Conservation (phyloP, 2,113 vertebrate genomes). For the Microcebus tavaratra region DNA sequence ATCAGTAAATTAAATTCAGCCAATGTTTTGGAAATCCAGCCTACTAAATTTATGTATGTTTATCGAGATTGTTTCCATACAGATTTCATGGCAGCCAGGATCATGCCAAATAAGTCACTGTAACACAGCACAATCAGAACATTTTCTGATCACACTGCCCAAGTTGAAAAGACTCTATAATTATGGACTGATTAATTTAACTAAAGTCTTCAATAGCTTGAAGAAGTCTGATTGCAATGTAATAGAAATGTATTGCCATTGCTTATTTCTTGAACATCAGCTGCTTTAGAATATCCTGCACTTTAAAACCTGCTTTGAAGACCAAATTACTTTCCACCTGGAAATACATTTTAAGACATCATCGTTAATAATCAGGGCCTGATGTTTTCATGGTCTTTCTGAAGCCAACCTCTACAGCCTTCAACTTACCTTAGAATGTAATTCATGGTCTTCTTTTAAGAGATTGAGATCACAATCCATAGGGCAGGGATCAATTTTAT, state of each 20-base stretch:
- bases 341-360: conserved; percentile 91
- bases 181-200: conserved; percentile 87
- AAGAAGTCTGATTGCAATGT: conserved; percentile 84
- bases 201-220: conserved; percentile 84
- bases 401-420: conserved; percentile 64
- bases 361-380: conserved; percentile 83
- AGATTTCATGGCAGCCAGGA: not conserved
- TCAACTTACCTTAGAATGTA: conserved; percentile 86
- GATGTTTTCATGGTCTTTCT: conserved; percentile 55
- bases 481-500: conserved; percentile 72
- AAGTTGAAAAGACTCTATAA: conserved; percentile 82
- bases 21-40: not conserved
- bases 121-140: conserved; percentile 79
- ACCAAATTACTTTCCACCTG: conserved; percentile 87
- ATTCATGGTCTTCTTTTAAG: conserved; percentile 82
- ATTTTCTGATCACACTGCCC: conserved; percentile 88
- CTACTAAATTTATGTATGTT: not conserved
- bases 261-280: conserved; percentile 89
- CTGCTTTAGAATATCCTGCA: conserved; percentile 85
- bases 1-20: not conserved
- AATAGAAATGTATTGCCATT: conserved; percentile 84
- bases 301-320: conserved; percentile 89
- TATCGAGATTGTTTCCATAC: conserved; percentile 26
- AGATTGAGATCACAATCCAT: conserved; percentile 35
- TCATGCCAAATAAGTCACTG: conserved; percentile 37